These are phyloP conservation scores for Drosophila lacicola DNA, from an alignment of 2,888 invertebrate species.

Conservation along the genomic window DNA sequence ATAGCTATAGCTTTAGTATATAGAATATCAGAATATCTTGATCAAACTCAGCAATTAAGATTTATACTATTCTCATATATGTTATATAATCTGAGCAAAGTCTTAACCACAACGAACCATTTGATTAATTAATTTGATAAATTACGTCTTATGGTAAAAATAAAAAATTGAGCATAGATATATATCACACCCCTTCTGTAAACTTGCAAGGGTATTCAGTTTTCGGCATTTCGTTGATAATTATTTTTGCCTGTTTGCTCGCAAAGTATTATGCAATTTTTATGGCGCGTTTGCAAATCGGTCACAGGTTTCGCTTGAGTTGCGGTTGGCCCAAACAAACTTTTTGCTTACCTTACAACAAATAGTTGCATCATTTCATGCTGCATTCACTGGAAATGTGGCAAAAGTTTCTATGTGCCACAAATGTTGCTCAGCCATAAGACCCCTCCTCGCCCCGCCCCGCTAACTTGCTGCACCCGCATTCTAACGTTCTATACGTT, in stretches of 20 bases:
- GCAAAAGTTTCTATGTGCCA: slow-evolving; percentile 54
- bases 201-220: too few species aligned
- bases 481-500: slow-evolving; percentile 11
- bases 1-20: too few species aligned
- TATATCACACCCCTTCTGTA: too few species aligned
- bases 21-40: too few species aligned
- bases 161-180: too few species aligned
- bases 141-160: too few species aligned
- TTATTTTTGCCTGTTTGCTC: background rate
- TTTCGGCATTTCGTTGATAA: background rate
- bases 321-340: slow-evolving; percentile 61
- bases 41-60: too few species aligned
- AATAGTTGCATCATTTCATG: slow-evolving; percentile 47
- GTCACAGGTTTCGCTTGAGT: slow-evolving; percentile 74
- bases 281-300: slow-evolving; percentile 56
- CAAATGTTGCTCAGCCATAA: slow-evolving; percentile 29
- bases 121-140: too few species aligned
- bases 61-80: too few species aligned
- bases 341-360: slow-evolving; percentile 73
- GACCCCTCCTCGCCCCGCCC: slow-evolving; percentile 7
- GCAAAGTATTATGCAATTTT: slow-evolving; percentile 23
- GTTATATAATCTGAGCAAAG: too few species aligned
- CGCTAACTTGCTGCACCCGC: slow-evolving; percentile 5
- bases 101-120: too few species aligned
- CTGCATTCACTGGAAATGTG: slow-evolving; percentile 71